Evolutionary conservation across 2,113 vertebrate species (phyloP).

Genomic region (Hystrix brachyura): DNA sequence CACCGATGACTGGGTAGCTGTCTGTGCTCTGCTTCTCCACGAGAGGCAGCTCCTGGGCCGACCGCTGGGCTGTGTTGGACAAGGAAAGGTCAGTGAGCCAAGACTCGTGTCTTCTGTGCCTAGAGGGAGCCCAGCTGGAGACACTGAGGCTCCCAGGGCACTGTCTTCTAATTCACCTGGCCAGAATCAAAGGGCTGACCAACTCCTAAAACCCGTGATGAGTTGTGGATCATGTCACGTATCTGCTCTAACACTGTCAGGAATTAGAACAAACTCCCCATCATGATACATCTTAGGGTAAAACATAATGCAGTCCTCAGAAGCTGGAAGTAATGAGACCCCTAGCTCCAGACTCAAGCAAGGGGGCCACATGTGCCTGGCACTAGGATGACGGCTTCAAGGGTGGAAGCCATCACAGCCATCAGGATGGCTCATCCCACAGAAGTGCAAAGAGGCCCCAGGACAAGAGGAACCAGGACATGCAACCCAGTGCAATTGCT

Average conservation of each 20-base stretch:
- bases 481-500: neutral
- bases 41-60: conserved; percentile 98
- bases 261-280: too few relatives aligned
- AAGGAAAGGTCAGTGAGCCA: neutral
- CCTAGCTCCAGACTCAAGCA: neutral
- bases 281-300: rapidly evolving
- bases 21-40: conserved; percentile 97
- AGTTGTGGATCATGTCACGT: rapidly evolving
- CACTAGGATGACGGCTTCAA: too few relatives aligned
- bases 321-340: neutral
- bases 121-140: too few relatives aligned
- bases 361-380: too few relatives aligned
- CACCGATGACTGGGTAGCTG: conserved; percentile 94
- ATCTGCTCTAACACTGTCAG: neutral
- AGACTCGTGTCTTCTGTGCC: too few relatives aligned
- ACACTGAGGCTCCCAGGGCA: neutral
- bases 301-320: neutral
- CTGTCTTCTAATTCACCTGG: neutral
- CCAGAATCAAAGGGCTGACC: neutral
- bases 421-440: neutral
- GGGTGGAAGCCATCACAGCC: too few relatives aligned
- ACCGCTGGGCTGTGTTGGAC: conserved; percentile 93
- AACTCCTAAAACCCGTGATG: too few relatives aligned
- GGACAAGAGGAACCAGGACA: neutral
- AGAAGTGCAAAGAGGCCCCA: neutral